Evolutionary conservation across 2,888 invertebrate genomes (phyloP).

Genomic region (Tipula confusa): DNA sequence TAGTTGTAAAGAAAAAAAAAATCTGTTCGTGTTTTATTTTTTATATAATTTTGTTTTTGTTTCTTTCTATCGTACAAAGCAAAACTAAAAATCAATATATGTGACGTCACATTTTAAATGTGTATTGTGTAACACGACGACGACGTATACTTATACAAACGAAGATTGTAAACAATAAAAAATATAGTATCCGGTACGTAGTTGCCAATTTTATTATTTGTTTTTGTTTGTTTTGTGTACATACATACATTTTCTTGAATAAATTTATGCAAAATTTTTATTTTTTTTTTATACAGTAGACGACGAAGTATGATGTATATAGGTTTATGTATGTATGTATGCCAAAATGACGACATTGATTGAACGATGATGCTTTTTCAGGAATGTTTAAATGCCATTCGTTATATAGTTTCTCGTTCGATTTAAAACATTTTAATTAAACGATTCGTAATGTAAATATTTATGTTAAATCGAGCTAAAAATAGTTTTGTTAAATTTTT

Average conservation of each 20-base stretch:
- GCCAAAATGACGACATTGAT: slow-evolving; percentile 3
- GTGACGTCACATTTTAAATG: slow-evolving; percentile 3
- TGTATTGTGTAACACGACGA: not conserved
- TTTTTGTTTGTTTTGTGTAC: not conserved
- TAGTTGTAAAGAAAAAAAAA: not conserved
- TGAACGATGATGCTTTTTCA: not conserved
- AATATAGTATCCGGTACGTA: slow-evolving; percentile 12
- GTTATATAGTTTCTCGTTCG: not conserved
- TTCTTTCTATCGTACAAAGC: not conserved
- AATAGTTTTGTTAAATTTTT: not conserved
- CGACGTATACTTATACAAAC: not conserved
- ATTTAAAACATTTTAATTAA: not conserved
- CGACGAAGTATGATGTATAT: not conserved
- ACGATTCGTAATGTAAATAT: not conserved
- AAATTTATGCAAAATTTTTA: not conserved
- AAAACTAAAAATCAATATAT: not conserved
- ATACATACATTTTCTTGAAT: not conserved
- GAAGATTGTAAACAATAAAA: slow-evolving; percentile 4
- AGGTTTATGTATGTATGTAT: not conserved
- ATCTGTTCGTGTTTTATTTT: not conserved
- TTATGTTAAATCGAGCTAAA: not conserved
- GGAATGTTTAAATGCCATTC: slow-evolving; percentile 7
- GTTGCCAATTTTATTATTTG: slow-evolving; percentile 14
- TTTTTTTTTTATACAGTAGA: not conserved
- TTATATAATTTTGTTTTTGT: not conserved